Base-by-base conservation (phyloP, 2,797 vertebrate species). In the Arrhamphus sclerolepis region DNA sequence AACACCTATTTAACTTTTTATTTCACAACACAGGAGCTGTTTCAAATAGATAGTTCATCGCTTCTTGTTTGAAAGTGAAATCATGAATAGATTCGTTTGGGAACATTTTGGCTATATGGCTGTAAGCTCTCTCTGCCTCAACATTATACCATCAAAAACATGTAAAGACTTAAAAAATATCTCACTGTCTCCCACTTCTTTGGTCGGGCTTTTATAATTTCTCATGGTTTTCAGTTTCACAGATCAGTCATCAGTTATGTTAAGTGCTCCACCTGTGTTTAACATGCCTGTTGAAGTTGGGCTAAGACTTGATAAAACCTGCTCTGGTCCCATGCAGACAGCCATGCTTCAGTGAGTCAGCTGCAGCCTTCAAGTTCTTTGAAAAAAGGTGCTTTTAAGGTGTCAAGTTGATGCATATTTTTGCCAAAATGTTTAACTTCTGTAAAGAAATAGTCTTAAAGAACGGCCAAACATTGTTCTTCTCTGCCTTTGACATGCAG, bases 221-320 rank as follows among this genome's bases (percentile, higher is more conserved):
- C 13, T 58, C 22, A 52, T 0, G 41, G 65, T 75, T 86, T 66
- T 72, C 60, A 67, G 80, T 85, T 86, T 80, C 83, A 80, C n/a
- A 5, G 39, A 28, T 84, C 78, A 70, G 44, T 81, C 76, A 50
- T 74, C 64, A 56, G 24, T 24, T 8, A 49, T 13, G 18, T 42
- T 64, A 73, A 82, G 66, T 56, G 75, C 61, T 50, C 50, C 82
- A 84, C 75, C 77, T 81, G 64, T 54, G 43, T 17, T 52, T 28
- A 60, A 64, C 76, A 41, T 66, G 19, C 39, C 46, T 31, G 40
- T 40, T 9, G 56, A 39, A 78, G 75, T 56, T 3, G 2, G 18
- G 46, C 53, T 56, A 22, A 0, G 6, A 41, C 72, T 56, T 46
- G 58, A 57, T 69, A 49, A 66, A 71, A 81, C 48, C 31, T 31